Base-by-base conservation (phyloP, 1,140 invertebrate species). In the Trichogramma pretiosum region DNA sequence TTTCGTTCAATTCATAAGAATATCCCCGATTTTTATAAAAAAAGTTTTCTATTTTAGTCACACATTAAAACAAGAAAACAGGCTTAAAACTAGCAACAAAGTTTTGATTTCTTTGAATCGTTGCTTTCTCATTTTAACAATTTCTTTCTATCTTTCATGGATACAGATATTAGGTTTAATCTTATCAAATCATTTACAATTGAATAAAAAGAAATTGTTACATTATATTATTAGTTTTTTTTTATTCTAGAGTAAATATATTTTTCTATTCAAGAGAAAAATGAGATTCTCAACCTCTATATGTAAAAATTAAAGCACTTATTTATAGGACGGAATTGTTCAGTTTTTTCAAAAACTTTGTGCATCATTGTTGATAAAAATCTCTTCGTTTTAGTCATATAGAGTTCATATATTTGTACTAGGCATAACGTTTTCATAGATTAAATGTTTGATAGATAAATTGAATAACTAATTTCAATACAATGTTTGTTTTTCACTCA, bases 321-420 rank as follows among this genome's bases (percentile, higher is more conserved):
- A 33, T 18, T 13, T 36, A 43, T 43, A 14, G 47, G 39, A 48
- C 40, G 47, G 40, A 48, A 43, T 42, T 30, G 17, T 35, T 33
- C 18, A 23, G 19, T 14, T 37, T 28, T 21, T 2, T 30, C 30
- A 38, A 8, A 33, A 34, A 10, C n/a, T 30, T 23, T 42, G 13
- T 11, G 33, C n/a, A 19, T 7, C 14, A 30, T 37, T 37, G 11
- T 10, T 11, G 18, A 5, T 38, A 42, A 16, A 18, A 32, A n/a
- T 4, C 24, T 32, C 26, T 49, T 38, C 34, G 36, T 43, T 23
- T 5, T 26, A 16, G 18, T 33, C 43, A 37, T 5, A 43, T 23
- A 38, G 43, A 38, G 32, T 19, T 43, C 43, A 26, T 24, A 47
- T 32, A 9, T n/a, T 48, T 49, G 40, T 49, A 49, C 40, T 43